Percentiles rank a stretch among this genome's conserved stretches.
These are phyloP conservation scores for Pheosia gnoma DNA, from an alignment of 2,888 invertebrate species.

Conservation along the genomic window DNA sequence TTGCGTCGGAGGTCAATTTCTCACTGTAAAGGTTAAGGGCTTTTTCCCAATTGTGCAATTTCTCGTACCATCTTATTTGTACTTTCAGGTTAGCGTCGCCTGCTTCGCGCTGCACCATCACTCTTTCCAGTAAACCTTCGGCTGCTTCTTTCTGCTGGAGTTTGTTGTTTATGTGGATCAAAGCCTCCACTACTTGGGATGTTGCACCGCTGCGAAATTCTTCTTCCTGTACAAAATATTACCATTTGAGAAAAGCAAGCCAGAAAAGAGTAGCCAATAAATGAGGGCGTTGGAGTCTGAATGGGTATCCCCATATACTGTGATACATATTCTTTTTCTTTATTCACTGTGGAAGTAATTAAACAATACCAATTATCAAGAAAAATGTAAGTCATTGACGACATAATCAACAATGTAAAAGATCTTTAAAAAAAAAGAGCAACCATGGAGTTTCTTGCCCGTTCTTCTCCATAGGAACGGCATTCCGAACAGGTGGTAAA, in stretches of 20 bases:
- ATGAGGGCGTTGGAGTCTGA: too few relatives aligned
- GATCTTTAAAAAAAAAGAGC: too few relatives aligned
- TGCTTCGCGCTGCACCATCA: conserved; percentile 91
- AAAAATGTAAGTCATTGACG: too few relatives aligned
- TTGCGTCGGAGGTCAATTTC: conserved; percentile 86
- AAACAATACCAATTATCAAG: too few relatives aligned
- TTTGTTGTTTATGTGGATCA: conserved; percentile 99
- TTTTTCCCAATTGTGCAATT: conserved; percentile 99
- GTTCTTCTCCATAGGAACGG: too few relatives aligned
- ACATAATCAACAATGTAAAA: too few relatives aligned
- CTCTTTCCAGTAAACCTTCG: conserved; percentile 95
- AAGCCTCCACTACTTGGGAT: conserved; percentile 94
- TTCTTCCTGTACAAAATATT: conserved; percentile 86
- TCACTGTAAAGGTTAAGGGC: conserved; percentile 94
- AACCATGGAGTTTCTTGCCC: too few relatives aligned
- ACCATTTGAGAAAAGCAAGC: background rate
- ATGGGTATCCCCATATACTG: too few relatives aligned
- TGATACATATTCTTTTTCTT: too few relatives aligned
- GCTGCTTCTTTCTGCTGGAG: conserved; percentile 99
- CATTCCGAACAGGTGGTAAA: too few relatives aligned
- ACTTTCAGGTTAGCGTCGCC: conserved; percentile 83
- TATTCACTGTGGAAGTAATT: too few relatives aligned
- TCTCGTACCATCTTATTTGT: conserved; percentile 98
- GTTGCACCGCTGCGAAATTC: conserved; percentile 94
- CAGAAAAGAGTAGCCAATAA: too few relatives aligned